Evolutionary conservation across 2,888 invertebrate genomes (phyloP).

Genomic region (Papilio elwesi): DNA sequence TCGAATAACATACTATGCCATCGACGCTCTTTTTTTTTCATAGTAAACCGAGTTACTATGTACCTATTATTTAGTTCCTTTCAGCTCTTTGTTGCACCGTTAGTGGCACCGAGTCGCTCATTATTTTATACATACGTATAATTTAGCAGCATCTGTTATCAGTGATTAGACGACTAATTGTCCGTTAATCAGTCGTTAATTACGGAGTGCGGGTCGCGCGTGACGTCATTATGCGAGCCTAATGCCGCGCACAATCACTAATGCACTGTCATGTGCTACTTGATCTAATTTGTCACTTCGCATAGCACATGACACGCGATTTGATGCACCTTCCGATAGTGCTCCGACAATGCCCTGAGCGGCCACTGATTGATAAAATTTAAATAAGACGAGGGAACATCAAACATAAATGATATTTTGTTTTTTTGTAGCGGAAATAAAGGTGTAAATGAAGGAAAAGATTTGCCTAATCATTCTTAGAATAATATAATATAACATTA

Average conservation of each 20-base stretch:
- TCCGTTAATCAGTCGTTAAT: slow-evolving; percentile 72
- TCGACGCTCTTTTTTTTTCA: too few species aligned
- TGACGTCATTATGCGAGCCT: slow-evolving; percentile 62
- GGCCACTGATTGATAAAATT: background rate
- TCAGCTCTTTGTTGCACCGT: background rate
- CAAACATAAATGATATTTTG: too few species aligned
- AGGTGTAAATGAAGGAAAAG: too few species aligned
- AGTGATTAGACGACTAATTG: slow-evolving; percentile 68
- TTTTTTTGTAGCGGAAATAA: background rate
- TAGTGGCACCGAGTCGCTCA: slow-evolving; percentile 13
- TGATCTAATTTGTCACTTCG: slow-evolving; percentile 60
- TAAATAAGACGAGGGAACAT: background rate
- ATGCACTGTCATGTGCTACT: slow-evolving; percentile 56
- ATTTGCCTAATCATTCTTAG: too few species aligned
- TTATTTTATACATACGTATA: background rate
- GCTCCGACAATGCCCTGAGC: background rate
- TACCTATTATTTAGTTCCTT: background rate
- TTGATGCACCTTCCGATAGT: slow-evolving; percentile 28
- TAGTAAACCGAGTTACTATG: too few species aligned
- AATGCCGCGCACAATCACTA: slow-evolving; percentile 52
- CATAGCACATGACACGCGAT: slow-evolving; percentile 27
- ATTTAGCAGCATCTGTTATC: slow-evolving; percentile 57
- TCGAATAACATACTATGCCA: too few species aligned
- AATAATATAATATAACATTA: too few species aligned
- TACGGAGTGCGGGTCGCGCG: slow-evolving; percentile 54